Evolutionary conservation across 2,888 invertebrate species (phyloP), one percentile per base, ranked within the genome.

Genomic region (Protophormia terraenovae): DNA sequence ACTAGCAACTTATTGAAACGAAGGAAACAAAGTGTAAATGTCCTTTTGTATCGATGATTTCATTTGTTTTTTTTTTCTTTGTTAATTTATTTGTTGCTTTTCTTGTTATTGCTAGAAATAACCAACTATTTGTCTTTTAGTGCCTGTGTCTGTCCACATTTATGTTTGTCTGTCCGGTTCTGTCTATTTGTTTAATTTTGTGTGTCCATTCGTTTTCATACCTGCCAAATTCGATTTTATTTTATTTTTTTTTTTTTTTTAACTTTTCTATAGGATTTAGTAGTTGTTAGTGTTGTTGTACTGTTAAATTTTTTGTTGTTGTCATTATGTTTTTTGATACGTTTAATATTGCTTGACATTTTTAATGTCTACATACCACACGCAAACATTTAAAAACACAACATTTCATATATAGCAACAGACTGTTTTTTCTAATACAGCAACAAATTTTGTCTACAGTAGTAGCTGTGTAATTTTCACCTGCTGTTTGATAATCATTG

Each of bases 401-500:
- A 22, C 16, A 50, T 53, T 50, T 38, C 3, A 27, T n/a, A n/a
- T n/a, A n/a, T n/a, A 16, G 0, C 6, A 16, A 62, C 24, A n/a
- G 14, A 45, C n/a, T 73, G 12, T 45, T 47, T 29, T 10, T 47
- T 19, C 0, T 10, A 12, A 35, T 53, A 76, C 1, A 66, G 24
- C 50, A 53, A 75, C 24, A 35, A 41, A 38, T 60, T 45, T 60
- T 53, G 3, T 62, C 19, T 41, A 66, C 64, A 29, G 55, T 62
- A 73, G 69, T 55, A 35, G 24, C 12, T 24, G 12, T 19, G 35
- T 53, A 32, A 60, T 58, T 80, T 84, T 72, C 84, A 84, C 80
- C 84, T 84, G 84, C 84, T 60, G 66, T 32, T 69, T 45, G 27
- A 32, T 60, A 35, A 84, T 50, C 22, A 80, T 76, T 41, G 79